Evolutionary conservation across 2,888 invertebrate genomes (phyloP), one percentile per base, ranked within the genome.

Genomic region (Philereme transversata): DNA sequence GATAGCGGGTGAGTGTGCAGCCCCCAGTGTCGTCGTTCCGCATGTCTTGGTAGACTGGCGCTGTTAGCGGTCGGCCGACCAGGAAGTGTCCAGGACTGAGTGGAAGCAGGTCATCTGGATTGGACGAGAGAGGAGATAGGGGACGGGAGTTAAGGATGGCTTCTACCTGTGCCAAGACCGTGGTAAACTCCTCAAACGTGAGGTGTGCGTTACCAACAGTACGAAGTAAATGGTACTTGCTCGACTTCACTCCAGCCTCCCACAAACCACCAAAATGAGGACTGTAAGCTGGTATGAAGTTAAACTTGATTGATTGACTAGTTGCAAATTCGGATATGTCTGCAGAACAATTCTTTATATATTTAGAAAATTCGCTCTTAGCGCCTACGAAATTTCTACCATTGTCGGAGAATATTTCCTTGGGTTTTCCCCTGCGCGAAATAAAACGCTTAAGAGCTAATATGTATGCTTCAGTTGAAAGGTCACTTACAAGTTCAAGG

Each of bases 381-480:
- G 22, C 22, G 22, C 22, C 22, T 22, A 22, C 61, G 22, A 72
- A 72, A 44, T 65, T 71, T 9, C 59, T 68, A 9, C 64, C 69
- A 35, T 69, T 70, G 51, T 70, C 71, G 5, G 69, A 71, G 5
- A 58, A 62, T 10, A 71, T 66, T 10, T 49, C 57, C 4, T 46
- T 49, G 9, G 69, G 73, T 47, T 67, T 67, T 9, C 69, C 69
- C 2, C 70, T 64, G 22, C 72, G 69, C n/a, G 64, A 44, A 10
- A 72, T 59, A 35, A 70, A 72, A 5, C 69, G 61, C 33, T 62
- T 64, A 4, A 72, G 52, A 6, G 71, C 69, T 33, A 70, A 60
- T 40, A 71, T 53, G 38, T 66, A 74, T 4, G 66, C 70, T 7
- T 68, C 68, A 22, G 57, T 68, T 5, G 69, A 65, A 1, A 70